phyloP scores from a whole-genome alignment of 2,797 vertebrate species.

The Poeciliopsis gracilis region DNA sequence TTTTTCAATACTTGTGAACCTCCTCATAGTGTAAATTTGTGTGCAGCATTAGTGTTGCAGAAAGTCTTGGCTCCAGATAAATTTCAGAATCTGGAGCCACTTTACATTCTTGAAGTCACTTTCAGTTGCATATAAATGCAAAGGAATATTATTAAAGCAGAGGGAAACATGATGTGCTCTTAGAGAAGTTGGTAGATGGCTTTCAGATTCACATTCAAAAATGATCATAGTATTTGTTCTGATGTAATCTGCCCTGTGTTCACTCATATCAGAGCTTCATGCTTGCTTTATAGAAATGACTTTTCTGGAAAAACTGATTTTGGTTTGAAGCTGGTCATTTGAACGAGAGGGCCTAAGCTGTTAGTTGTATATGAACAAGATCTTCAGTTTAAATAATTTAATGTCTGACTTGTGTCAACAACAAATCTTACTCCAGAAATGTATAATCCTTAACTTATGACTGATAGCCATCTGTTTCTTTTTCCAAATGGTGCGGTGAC shows the following conservation, averaged over 20 bases:
- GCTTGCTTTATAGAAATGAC: neutral
- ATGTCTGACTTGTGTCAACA: neutral
- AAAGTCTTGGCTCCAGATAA: neutral
- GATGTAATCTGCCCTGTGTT: slow-evolving; percentile 31
- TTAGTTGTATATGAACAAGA: neutral
- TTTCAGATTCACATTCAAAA: neutral
- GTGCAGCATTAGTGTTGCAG: neutral
- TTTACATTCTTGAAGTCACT: neutral
- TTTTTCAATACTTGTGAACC: neutral
- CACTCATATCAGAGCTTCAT: slow-evolving; percentile 2
- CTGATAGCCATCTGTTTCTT: neutral
- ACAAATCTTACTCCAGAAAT: neutral
- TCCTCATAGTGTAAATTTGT: neutral
- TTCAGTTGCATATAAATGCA: neutral
- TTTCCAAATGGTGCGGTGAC: neutral
- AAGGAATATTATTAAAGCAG: neutral
- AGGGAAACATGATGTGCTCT: neutral
- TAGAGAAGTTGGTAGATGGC: neutral
- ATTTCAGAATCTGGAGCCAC: neutral
- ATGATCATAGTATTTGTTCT: neutral
- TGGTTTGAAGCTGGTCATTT: neutral
- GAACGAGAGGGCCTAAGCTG: neutral
- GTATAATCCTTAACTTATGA: neutral
- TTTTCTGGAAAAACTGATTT: neutral
- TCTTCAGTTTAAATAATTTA: neutral